Conservation (phyloP, 1,140 invertebrate species). For the Pseudoatta argentina region DNA sequence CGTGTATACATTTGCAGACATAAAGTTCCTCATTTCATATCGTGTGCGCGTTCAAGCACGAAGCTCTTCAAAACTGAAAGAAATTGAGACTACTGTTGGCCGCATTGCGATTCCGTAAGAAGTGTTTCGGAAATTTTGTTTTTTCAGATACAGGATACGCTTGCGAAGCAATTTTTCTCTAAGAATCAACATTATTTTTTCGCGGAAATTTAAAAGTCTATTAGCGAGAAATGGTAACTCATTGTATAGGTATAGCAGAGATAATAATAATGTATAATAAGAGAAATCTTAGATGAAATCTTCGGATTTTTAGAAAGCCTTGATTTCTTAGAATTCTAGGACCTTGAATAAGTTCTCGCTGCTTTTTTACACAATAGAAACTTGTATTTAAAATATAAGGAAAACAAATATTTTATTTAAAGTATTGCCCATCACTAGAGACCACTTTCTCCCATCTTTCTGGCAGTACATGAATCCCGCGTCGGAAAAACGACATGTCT, state of each 20-base stretch:
- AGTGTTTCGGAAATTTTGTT: neutral
- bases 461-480: too few relatives aligned
- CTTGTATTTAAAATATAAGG: too few relatives aligned
- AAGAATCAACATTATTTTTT: neutral
- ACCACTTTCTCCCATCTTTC: too few relatives aligned
- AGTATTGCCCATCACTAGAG: too few relatives aligned
- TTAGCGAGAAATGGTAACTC: neutral
- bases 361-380: too few relatives aligned
- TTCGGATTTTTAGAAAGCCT: neutral
- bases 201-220: neutral
- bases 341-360: too few relatives aligned
- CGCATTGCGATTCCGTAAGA: neutral
- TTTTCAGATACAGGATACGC: neutral
- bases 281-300: neutral
- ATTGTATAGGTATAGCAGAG: neutral
- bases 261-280: too few relatives aligned
- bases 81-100: neutral
- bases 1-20: constrained; percentile 23
- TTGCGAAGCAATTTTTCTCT: neutral
- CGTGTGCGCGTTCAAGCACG: constrained; percentile 26
- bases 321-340: neutral
- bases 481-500: too few relatives aligned
- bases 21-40: constrained; percentile 34
- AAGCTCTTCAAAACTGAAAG: constrained; percentile 33
- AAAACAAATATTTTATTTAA: too few relatives aligned